phyloP scores from a whole-genome alignment of 2,888 invertebrate genomes.

The Pimpla rufipes region DNA sequence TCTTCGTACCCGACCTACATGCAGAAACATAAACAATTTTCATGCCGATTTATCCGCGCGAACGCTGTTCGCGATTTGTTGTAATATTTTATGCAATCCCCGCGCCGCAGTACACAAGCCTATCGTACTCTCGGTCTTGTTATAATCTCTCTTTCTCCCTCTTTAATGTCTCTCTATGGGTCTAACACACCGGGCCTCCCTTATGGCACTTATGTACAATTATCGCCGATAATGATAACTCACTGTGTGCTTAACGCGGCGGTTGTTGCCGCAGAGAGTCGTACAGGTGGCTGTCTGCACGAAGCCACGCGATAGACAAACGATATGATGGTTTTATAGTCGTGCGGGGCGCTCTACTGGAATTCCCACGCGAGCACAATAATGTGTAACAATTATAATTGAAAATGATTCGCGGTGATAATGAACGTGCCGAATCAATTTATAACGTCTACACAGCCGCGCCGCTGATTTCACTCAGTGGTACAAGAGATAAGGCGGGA shows the following conservation, averaged over 20 bases:
- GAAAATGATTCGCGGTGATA: slow-evolving; percentile 5
- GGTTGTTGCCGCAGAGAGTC: slow-evolving; percentile 21
- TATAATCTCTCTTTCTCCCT: slow-evolving; percentile 66
- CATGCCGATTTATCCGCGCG: not conserved
- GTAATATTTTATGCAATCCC: slow-evolving; percentile 28
- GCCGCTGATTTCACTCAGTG: not conserved
- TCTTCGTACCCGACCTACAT: not conserved
- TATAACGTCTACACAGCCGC: not conserved
- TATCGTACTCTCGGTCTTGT: slow-evolving; percentile 58
- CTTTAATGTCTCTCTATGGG: slow-evolving; percentile 58
- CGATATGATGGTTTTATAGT: slow-evolving; percentile 63
- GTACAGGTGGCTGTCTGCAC: slow-evolving; percentile 27
- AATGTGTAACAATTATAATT: slow-evolving; percentile 24
- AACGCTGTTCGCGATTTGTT: slow-evolving; percentile 19
- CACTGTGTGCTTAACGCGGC: slow-evolving; percentile 60
- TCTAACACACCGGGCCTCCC: slow-evolving; percentile 56
- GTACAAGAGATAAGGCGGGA: not conserved
- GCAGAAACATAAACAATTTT: slow-evolving; percentile 4
- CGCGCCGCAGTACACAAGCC: not conserved
- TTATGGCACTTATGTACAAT: slow-evolving; percentile 69
- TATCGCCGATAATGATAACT: slow-evolving; percentile 73
- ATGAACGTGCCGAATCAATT: slow-evolving; percentile 4
- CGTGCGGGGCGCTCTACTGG: slow-evolving; percentile 62
- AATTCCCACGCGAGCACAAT: slow-evolving; percentile 25
- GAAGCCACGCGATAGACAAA: slow-evolving; percentile 52